These are phyloP conservation scores for Plectropomus leopardus DNA, from an alignment of 2,113 vertebrate species.

Conservation along the genomic window DNA sequence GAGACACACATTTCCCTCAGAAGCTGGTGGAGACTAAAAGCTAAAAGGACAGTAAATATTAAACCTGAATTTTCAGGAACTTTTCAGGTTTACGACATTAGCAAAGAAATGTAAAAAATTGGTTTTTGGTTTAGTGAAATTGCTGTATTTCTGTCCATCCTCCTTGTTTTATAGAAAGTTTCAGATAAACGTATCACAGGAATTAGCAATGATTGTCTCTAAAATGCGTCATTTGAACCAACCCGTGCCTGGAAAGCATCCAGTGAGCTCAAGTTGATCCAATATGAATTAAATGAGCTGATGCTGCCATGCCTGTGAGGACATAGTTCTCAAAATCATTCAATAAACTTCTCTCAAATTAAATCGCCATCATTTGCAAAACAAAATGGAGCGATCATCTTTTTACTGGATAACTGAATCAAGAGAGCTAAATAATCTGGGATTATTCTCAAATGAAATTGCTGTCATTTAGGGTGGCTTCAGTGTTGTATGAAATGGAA, in stretches of 20 bases:
- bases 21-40: not conserved
- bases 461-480: too few species aligned
- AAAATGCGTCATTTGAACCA: not conserved
- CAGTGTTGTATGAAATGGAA: not conserved
- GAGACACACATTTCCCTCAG: too few species aligned
- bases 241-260: not conserved
- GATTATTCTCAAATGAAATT: not conserved
- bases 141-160: not conserved
- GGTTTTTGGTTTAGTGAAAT: not conserved
- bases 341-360: not conserved
- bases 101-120: not conserved
- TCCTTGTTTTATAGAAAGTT: not conserved
- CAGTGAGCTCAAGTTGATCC: not conserved
- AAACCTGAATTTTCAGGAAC: too few species aligned
- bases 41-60: not conserved
- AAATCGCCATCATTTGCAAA: not conserved
- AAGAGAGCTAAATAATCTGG: not conserved
- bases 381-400: not conserved
- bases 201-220: not conserved
- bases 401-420: not conserved
- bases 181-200: not conserved
- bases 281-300: slow-evolving; percentile 6
- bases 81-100: not conserved
- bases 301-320: not conserved
- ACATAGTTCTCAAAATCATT: not conserved